phyloP scores from a whole-genome alignment of 2,888 invertebrate species.

The Oscheius sp. region DNA sequence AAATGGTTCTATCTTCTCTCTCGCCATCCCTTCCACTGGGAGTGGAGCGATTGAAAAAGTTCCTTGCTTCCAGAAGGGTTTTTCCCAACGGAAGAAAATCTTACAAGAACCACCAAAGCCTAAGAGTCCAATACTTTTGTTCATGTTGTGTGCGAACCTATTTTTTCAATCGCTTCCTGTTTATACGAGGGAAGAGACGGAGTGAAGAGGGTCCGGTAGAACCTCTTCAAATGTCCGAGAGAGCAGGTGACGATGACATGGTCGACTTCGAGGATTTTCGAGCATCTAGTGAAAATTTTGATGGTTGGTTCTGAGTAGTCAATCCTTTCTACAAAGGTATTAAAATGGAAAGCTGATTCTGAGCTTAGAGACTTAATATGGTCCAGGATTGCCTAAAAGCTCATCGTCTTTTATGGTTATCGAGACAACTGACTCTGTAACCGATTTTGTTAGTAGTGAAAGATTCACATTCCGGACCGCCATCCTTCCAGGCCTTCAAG shows the following conservation, averaged over 20 bases:
- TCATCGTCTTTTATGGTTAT: neutral
- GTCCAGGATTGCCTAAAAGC: constrained; percentile 56
- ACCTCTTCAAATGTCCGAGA: constrained; percentile 67
- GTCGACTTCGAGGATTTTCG: constrained; percentile 50
- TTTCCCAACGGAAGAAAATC: constrained; percentile 67
- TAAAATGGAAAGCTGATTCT: constrained; percentile 50
- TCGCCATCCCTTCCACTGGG: constrained; percentile 57
- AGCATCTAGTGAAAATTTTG: neutral
- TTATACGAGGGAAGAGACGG: constrained; percentile 57
- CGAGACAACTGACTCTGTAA: constrained; percentile 43
- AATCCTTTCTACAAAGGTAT: constrained; percentile 57
- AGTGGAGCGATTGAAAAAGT: constrained; percentile 61
- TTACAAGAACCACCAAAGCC: constrained; percentile 67
- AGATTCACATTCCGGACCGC: constrained; percentile 60
- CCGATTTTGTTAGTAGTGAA: constrained; percentile 64
- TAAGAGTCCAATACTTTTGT: neutral
- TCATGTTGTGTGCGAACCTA: constrained; percentile 29
- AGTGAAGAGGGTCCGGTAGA: constrained; percentile 54
- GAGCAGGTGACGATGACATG: constrained; percentile 68
- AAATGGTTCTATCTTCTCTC: constrained; percentile 48
- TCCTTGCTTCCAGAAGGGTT: constrained; percentile 62
- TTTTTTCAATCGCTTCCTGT: constrained; percentile 62
- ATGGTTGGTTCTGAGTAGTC: constrained; percentile 26
- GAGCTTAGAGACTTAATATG: constrained; percentile 52
- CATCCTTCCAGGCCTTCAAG: constrained; percentile 65